These are phyloP conservation scores for Tromatobia lineatoria DNA, from an alignment of 2,888 invertebrate genomes.

Conservation along the genomic window DNA sequence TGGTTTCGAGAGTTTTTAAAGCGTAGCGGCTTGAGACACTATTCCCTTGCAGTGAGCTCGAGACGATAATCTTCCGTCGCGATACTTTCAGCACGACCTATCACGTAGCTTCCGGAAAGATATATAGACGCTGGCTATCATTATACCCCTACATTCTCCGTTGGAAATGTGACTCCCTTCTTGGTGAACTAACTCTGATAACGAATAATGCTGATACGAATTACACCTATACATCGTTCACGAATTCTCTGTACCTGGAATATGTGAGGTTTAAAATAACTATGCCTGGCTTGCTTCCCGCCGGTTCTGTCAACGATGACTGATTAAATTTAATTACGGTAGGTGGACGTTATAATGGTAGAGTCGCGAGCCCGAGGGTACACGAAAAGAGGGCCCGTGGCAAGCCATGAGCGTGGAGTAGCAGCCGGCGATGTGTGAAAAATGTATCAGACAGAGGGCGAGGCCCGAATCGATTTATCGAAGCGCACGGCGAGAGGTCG, in stretches of 20 bases:
- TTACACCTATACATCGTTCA: slow-evolving; percentile 24
- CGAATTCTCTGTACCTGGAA: background rate
- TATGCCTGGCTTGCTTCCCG: slow-evolving; percentile 15
- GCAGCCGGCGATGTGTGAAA: slow-evolving; percentile 67
- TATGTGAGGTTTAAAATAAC: slow-evolving; percentile 6
- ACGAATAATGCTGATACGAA: slow-evolving; percentile 45
- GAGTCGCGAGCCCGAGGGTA: slow-evolving; percentile 35
- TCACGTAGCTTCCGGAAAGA: slow-evolving; percentile 16
- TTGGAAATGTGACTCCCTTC: slow-evolving; percentile 40
- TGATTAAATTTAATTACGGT: slow-evolving; percentile 69
- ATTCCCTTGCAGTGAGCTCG: slow-evolving; percentile 33
- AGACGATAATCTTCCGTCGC: slow-evolving; percentile 51
- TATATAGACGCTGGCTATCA: slow-evolving; percentile 22
- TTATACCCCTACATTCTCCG: slow-evolving; percentile 13
- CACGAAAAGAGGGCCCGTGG: slow-evolving; percentile 6
- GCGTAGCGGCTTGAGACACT: slow-evolving; percentile 46
- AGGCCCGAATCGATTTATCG: slow-evolving; percentile 65
- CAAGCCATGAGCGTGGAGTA: slow-evolving; percentile 23
- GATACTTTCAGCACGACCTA: slow-evolving; percentile 36
- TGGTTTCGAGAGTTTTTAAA: slow-evolving; percentile 57
- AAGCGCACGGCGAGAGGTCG: slow-evolving; percentile 40
- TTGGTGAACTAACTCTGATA: slow-evolving; percentile 41
- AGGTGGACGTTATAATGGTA: slow-evolving; percentile 60
- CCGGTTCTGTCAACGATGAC: slow-evolving; percentile 65
- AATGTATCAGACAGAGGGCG: slow-evolving; percentile 66